Conservation (phyloP, 2,797 vertebrate genomes). For the Semaprochilodus insignis region DNA sequence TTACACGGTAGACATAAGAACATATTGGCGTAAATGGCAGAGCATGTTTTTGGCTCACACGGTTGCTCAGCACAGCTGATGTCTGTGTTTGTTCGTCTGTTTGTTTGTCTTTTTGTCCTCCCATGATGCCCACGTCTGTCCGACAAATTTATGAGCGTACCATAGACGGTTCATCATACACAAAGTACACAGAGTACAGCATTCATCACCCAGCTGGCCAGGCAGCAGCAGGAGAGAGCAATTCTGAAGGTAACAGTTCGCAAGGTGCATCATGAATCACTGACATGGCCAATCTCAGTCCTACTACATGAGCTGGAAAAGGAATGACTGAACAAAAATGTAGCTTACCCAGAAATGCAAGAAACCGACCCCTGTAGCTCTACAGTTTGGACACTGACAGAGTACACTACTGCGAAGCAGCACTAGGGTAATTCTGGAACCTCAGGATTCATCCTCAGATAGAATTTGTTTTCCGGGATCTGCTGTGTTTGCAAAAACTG, state of each 20-base stretch:
- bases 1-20: background rate
- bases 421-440: background rate
- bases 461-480: background rate
- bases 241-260: constrained; percentile 40
- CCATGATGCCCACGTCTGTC: constrained; percentile 48
- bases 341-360: constrained; percentile 34
- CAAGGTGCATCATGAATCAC: constrained; percentile 53
- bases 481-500: background rate
- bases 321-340: constrained; percentile 36
- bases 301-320: background rate
- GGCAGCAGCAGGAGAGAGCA: constrained; percentile 40
- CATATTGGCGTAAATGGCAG: constrained; percentile 37
- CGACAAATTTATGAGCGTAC: constrained; percentile 55
- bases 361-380: constrained; percentile 17
- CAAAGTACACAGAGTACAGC: constrained; percentile 31
- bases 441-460: background rate
- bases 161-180: constrained; percentile 56
- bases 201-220: constrained; percentile 49
- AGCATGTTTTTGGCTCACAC: constrained; percentile 52
- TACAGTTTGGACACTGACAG: constrained; percentile 5
- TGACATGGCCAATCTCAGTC: constrained; percentile 23
- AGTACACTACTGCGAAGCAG: constrained; percentile 5
- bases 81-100: constrained; percentile 41
- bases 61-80: constrained; percentile 27
- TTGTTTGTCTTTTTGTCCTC: constrained; percentile 50